Conservation (phyloP, 2,113 vertebrate species). For the Corythoichthys intestinalis region DNA sequence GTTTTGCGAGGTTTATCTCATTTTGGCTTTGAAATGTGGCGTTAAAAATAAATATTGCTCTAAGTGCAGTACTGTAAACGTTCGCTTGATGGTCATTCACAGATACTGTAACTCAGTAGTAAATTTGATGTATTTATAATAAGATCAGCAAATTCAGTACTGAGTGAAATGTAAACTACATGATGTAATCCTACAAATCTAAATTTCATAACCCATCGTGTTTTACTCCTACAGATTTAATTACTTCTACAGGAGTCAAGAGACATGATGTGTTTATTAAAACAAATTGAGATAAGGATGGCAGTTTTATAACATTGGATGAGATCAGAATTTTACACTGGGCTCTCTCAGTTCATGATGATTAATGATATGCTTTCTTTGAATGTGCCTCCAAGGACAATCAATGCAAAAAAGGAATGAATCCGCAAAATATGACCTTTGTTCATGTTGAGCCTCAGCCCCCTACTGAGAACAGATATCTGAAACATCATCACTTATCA, state of each 20-base stretch:
- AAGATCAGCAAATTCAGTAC: too few relatives aligned
- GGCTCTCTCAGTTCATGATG: background rate
- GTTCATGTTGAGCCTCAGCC: too few relatives aligned
- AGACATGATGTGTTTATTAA: background rate
- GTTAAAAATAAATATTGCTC: too few relatives aligned
- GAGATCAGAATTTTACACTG: constrained; percentile 34
- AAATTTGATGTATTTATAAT: too few relatives aligned
- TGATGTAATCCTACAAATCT: too few relatives aligned
- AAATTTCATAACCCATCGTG: too few relatives aligned
- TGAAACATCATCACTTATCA: background rate
- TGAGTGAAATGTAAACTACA: too few relatives aligned
- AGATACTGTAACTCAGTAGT: too few relatives aligned
- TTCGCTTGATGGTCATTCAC: too few relatives aligned
- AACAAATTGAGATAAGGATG: constrained; percentile 36
- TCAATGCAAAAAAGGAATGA: background rate
- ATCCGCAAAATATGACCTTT: background rate
- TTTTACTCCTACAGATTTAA: constrained; percentile 16
- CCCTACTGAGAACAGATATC: background rate
- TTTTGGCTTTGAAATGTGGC: too few relatives aligned
- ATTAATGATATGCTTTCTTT: background rate
- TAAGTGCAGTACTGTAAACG: too few relatives aligned
- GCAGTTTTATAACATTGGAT: constrained; percentile 36
- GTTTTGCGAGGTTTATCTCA: too few relatives aligned
- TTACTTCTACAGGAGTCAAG: constrained; percentile 32
- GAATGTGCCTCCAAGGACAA: background rate